Percentiles rank a stretch among this genome's conserved stretches.
Evolutionary conservation across 2,113 vertebrate species (phyloP).

Genomic region (Hirundichthys speculiger): DNA sequence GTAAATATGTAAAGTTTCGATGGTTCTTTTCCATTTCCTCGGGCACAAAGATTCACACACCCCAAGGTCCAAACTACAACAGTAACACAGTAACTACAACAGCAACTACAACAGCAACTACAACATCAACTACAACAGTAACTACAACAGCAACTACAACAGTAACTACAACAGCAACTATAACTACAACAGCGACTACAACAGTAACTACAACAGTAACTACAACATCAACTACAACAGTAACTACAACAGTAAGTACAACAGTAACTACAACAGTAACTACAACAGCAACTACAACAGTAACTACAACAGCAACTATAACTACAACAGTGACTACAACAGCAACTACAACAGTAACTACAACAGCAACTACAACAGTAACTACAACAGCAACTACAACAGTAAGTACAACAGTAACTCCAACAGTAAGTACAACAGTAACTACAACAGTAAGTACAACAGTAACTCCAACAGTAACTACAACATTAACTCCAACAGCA

Average conservation of each 20-base stretch:
- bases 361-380: constrained; percentile 14
- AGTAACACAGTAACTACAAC: too few species aligned
- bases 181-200: too few species aligned
- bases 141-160: constrained; percentile 9
- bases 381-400: constrained; percentile 9
- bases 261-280: constrained; percentile 13
- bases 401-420: too few species aligned
- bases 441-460: constrained; percentile 13
- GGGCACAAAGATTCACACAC: too few species aligned
- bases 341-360: constrained; percentile 9
- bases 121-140: constrained; percentile 14
- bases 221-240: constrained; percentile 12
- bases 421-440: too few species aligned
- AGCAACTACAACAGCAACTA: constrained; percentile 12
- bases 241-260: too few species aligned
- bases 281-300: constrained; percentile 12
- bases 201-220: constrained; percentile 11
- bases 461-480: too few species aligned
- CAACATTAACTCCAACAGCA: too few species aligned
- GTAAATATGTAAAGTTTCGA: neutral
- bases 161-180: too few species aligned
- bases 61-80: constrained; percentile 2
- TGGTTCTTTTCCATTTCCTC: neutral
- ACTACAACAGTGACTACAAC: constrained; percentile 14
- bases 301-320: constrained; percentile 10